phyloP scores from a whole-genome alignment of 2,888 invertebrate genomes.

The Cantharis nigra region DNA sequence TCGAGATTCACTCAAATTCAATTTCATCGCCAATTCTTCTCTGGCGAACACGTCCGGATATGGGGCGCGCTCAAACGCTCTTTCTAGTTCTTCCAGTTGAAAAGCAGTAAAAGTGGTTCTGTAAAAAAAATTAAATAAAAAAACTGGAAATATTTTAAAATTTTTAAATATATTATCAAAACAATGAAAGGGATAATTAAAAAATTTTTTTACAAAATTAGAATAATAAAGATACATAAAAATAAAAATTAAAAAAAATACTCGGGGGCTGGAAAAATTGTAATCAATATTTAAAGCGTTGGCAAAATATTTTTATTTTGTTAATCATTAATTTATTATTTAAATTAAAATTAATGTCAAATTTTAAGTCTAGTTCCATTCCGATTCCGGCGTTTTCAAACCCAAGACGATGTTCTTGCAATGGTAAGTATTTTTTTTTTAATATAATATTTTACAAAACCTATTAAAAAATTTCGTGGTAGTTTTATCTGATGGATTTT shows the following conservation, averaged over 20 bases:
- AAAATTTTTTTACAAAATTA: neutral
- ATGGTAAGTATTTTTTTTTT: neutral
- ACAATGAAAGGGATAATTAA: neutral
- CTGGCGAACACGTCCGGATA: slow-evolving; percentile 96
- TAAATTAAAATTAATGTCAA: neutral
- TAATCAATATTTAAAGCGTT: neutral
- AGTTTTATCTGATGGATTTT: slow-evolving; percentile 26
- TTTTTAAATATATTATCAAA: too few relatives aligned
- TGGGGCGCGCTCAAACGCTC: slow-evolving; percentile 93
- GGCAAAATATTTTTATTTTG: too few relatives aligned
- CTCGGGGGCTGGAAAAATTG: neutral
- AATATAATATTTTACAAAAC: neutral
- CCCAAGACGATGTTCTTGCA: neutral
- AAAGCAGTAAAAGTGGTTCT: slow-evolving; percentile 96
- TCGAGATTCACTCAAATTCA: slow-evolving; percentile 82
- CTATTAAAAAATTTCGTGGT: slow-evolving; percentile 12
- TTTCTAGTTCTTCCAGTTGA: slow-evolving; percentile 89
- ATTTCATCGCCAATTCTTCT: slow-evolving; percentile 89
- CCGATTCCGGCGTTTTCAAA: neutral
- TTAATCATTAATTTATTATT: neutral
- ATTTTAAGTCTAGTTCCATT: neutral
- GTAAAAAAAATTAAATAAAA: slow-evolving; percentile 41
- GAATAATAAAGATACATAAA: too few relatives aligned
- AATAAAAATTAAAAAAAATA: neutral
- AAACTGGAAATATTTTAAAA: too few relatives aligned